phyloP scores from a whole-genome alignment of 2,113 vertebrate genomes.

The Crotalus tigris region DNA sequence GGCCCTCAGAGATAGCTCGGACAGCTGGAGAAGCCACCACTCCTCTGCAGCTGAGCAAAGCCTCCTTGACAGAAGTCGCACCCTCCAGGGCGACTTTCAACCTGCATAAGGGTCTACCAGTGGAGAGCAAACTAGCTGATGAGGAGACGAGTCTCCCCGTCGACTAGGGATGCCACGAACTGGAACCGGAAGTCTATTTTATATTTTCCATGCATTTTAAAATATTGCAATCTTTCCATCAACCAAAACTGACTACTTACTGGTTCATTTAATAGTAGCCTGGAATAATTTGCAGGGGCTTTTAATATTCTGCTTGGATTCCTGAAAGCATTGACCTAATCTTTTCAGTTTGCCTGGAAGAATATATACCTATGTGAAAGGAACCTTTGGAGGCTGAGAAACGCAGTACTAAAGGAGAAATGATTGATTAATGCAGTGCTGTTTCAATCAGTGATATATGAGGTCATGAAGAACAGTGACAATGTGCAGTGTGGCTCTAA shows the following conservation, averaged over 20 bases:
- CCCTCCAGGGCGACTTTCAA: no score
- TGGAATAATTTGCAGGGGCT: not conserved
- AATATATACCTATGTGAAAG: not conserved
- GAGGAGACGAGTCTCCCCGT: no score
- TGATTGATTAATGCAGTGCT: not conserved
- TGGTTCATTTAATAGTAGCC: not conserved
- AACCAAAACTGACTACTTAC: not conserved
- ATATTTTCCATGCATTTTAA: not conserved
- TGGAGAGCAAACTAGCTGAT: no score
- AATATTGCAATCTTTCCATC: not conserved
- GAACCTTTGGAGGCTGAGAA: not conserved
- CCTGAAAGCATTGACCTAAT: not conserved
- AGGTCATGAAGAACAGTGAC: not conserved
- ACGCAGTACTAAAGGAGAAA: not conserved
- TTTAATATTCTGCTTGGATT: not conserved
- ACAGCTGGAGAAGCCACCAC: no score
- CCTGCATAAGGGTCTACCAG: no score
- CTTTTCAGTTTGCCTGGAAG: not conserved
- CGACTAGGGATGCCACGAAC: no score
- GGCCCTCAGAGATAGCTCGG: no score
- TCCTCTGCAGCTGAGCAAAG: no score
- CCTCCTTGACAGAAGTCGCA: no score
- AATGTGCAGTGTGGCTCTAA: fast-evolving
- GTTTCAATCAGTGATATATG: slow-evolving; percentile 8
- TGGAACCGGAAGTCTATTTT: not conserved